phyloP scores from a whole-genome alignment of 2,888 invertebrate species.

The Achlya flavicornis region DNA sequence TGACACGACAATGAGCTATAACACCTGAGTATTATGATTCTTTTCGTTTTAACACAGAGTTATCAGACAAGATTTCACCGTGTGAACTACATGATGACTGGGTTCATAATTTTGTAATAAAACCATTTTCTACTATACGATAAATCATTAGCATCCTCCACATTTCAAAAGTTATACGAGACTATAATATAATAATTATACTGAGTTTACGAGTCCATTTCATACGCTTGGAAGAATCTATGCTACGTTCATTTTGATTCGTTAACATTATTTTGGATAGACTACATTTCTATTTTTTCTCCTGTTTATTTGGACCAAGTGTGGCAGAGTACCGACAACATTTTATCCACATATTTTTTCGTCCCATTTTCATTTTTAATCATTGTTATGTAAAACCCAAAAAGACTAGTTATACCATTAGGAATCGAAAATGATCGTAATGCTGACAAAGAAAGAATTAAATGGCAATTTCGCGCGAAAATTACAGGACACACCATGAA shows the following conservation, averaged over 20 bases:
- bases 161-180: neutral
- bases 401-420: neutral
- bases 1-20: conserved; percentile 7
- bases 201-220: neutral
- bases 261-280: too few species aligned
- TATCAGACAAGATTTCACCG: conserved; percentile 29
- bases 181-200: neutral
- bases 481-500: conserved; percentile 5
- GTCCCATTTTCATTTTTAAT: conserved; percentile 3
- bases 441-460: conserved; percentile 6
- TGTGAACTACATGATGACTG: conserved; percentile 28
- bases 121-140: conserved; percentile 11
- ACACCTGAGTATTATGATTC: conserved; percentile 7
- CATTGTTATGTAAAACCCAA: neutral
- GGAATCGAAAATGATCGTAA: conserved; percentile 1
- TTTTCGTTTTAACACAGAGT: conserved; percentile 11
- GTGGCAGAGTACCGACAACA: too few species aligned
- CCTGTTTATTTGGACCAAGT: neutral
- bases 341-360: too few species aligned
- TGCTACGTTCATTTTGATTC: too few species aligned
- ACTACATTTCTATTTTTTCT: too few species aligned
- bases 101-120: conserved; percentile 30
- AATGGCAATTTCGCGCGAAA: neutral
- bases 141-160: conserved; percentile 4
- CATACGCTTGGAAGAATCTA: neutral